Conservation (phyloP, 2,797 vertebrate genomes). For the Hippoglossus hippoglossus region DNA sequence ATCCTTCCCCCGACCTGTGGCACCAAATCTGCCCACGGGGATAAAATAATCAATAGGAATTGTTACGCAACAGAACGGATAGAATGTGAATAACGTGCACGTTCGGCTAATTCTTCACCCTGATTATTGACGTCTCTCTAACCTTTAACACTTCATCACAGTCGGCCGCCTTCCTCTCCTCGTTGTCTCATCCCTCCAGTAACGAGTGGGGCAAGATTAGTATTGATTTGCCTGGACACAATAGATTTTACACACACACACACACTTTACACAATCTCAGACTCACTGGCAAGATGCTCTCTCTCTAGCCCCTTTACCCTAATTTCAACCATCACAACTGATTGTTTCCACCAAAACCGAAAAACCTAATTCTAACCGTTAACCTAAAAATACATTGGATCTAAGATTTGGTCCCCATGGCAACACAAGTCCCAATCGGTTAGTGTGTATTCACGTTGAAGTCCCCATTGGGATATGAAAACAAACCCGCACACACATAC, state of each 20-base stretch:
- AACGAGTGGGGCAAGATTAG: constrained; percentile 55
- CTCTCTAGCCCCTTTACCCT: too few species aligned
- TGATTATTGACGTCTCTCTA: constrained; percentile 48
- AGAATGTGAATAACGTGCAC: constrained; percentile 10
- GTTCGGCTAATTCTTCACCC: constrained; percentile 41
- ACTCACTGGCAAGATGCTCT: too few species aligned
- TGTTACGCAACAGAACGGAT: constrained; percentile 12
- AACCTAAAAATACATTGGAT: too few species aligned
- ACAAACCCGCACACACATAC: neutral
- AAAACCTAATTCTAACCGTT: too few species aligned
- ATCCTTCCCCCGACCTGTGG: neutral
- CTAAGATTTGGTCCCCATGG: too few species aligned
- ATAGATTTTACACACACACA: neutral
- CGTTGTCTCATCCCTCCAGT: constrained; percentile 12
- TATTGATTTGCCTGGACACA: constrained; percentile 56
- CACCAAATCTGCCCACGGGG: neutral
- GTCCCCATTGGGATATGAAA: neutral
- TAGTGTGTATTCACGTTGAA: neutral
- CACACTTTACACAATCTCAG: too few species aligned
- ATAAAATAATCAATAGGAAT: neutral
- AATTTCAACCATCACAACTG: too few species aligned
- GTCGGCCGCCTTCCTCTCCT: constrained; percentile 27
- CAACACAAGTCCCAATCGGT: neutral
- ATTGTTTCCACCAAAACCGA: too few species aligned
- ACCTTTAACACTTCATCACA: constrained; percentile 57